Conservation (phyloP, 2,113 vertebrate species). For the Typhlomys cinereus region DNA sequence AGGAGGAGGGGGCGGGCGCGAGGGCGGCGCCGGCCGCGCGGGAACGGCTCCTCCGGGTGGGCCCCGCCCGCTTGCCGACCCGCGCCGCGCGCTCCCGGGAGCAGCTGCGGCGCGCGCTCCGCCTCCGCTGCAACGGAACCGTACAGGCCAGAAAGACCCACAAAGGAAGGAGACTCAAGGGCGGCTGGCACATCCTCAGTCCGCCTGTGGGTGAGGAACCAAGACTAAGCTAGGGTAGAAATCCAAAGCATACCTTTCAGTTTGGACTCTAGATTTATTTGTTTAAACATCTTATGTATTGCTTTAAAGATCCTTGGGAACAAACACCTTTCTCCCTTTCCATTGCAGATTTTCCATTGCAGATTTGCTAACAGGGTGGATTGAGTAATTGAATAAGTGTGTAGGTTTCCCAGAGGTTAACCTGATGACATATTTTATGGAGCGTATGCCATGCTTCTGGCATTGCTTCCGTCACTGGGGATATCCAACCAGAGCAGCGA, state of each 20-base stretch:
- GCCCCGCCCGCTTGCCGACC: conserved; percentile 32
- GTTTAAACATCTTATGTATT: background rate
- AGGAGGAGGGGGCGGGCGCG: background rate
- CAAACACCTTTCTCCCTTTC: background rate
- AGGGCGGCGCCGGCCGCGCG: background rate
- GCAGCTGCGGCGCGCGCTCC: conserved; percentile 43
- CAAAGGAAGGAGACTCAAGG: conserved; percentile 80
- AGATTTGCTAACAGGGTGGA: background rate
- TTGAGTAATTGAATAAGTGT: background rate
- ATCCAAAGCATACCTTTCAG: background rate
- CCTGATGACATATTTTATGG: background rate
- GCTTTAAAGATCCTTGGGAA: background rate
- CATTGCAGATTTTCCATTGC: background rate
- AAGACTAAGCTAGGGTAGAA: background rate
- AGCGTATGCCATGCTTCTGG: background rate
- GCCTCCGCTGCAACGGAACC: background rate
- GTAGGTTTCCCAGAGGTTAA: background rate
- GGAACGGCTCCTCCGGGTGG: conserved; percentile 40
- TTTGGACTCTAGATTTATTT: background rate
- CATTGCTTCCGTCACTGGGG: background rate
- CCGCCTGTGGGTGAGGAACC: background rate
- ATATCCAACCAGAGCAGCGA: background rate
- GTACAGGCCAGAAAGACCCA: conserved; percentile 25
- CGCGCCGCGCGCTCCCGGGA: background rate
- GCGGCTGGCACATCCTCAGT: conserved; percentile 42